These are phyloP conservation scores for Polylopha cassiicola DNA, from an alignment of 2,888 invertebrate species.

Conservation along the genomic window DNA sequence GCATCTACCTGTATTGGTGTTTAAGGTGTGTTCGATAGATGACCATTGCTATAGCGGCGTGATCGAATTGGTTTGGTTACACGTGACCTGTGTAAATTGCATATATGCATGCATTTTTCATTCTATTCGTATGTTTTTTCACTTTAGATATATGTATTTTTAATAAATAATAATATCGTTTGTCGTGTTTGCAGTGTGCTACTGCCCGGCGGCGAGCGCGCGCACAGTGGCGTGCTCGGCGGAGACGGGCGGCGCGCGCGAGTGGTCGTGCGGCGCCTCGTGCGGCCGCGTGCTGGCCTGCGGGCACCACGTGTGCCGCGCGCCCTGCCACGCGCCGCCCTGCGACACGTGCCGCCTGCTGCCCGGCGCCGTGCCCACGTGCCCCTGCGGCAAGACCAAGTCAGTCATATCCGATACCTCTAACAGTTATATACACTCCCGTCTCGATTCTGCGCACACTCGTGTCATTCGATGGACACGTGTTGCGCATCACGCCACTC, in stretches of 20 bases:
- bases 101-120: too few relatives aligned
- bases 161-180: background rate
- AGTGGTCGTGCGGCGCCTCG: constrained; percentile 81
- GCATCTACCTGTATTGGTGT: too few relatives aligned
- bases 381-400: constrained; percentile 62
- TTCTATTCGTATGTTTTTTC: background rate
- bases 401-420: constrained; percentile 25
- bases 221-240: constrained; percentile 51
- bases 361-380: constrained; percentile 44
- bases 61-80: too few relatives aligned
- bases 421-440: background rate
- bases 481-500: too few relatives aligned
- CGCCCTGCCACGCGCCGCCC: constrained; percentile 90
- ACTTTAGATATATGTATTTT: too few relatives aligned
- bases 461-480: too few relatives aligned
- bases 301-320: constrained; percentile 92
- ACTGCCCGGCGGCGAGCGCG: constrained; percentile 46
- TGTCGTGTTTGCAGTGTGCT: constrained; percentile 45
- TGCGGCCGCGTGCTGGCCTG: constrained; percentile 91
- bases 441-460: background rate
- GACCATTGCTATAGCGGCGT: too few relatives aligned
- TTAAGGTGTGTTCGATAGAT: too few relatives aligned
- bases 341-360: constrained; percentile 82
- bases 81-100: too few relatives aligned
- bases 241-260: constrained; percentile 27